Evolutionary conservation across 1,140 invertebrate genomes (phyloP), one percentile per base, ranked within the genome.

Genomic region (Berghia stephanieae): DNA sequence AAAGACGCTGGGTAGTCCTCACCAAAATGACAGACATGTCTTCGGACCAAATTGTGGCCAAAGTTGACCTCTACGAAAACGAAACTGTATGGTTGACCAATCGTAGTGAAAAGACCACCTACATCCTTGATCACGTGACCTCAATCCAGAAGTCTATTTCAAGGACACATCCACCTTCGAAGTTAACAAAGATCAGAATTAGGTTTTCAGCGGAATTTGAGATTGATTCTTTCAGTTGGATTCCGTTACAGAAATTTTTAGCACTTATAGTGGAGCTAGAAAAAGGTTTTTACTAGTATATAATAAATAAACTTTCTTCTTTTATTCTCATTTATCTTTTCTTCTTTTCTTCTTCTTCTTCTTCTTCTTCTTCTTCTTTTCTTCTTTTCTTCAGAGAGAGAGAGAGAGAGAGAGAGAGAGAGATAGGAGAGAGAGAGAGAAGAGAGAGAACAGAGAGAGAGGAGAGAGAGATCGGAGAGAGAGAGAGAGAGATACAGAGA

Each of bases 161-260:
- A 6, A 83, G 78, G 73, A 85, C 83, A 3, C 83, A 80, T 31
- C 63, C 49, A 83, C 83, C 24, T 83, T 85, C 70, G 84, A 85
- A 63, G 70, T 85, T 2, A 78, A 84, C 69, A 73, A 31, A 1
- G 76, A 81, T 34, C 78, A 82, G 1, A 77, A 82, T 6, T 73
- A 84, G 16, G 78, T 82, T 6, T 73, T 85, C 31, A 78, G 81
- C 13, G 84, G 81, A 1, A 40, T 77, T 77, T 0, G 75, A 82
- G 24, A 10, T 73, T 13, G 84, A 85, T 43, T 80, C 83, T 2
- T 77, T 71, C 38, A 66, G 46, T 3, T 85, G 84, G 84, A 81
- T 83, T 10, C 71, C 71, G 24, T 40, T 74, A 57, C 55, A 80
- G 44, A 84, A 84, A 24, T 84, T 85, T 68, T 79, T 75, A 8